These are phyloP conservation scores for Polypedilum pembai DNA, from an alignment of 1,140 invertebrate genomes.

Conservation along the genomic window DNA sequence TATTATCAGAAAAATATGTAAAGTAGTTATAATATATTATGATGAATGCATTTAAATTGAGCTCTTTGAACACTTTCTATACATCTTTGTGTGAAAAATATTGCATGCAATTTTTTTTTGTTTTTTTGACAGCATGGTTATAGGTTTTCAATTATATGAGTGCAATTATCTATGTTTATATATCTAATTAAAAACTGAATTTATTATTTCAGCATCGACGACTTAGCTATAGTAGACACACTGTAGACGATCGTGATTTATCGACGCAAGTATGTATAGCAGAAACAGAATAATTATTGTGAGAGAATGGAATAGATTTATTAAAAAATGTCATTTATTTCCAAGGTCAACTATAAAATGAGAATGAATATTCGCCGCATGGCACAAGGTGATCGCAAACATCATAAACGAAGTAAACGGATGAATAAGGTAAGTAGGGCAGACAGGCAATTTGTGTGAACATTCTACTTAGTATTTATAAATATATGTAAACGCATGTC, in stretches of 20 bases:
- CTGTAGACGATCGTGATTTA: slow-evolving; percentile 79
- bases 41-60: too few species aligned
- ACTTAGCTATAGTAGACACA: slow-evolving; percentile 82
- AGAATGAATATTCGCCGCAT: slow-evolving; percentile 83
- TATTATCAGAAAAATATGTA: too few species aligned
- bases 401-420: slow-evolving; percentile 74
- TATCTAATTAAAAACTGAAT: not conserved
- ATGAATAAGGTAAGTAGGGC: slow-evolving; percentile 52
- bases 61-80: too few species aligned
- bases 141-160: not conserved
- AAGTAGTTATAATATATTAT: too few species aligned
- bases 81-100: not conserved
- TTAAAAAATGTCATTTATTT: slow-evolving; percentile 26
- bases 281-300: too few species aligned
- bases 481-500: not conserved
- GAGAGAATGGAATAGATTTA: not conserved
- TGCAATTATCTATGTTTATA: not conserved
- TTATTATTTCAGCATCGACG: slow-evolving; percentile 65
- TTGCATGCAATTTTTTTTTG: not conserved
- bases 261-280: slow-evolving; percentile 52
- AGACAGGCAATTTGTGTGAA: not conserved
- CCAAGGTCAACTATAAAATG: slow-evolving; percentile 78
- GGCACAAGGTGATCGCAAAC: slow-evolving; percentile 68
- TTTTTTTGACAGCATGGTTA: not conserved
- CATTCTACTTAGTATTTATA: slow-evolving; percentile 19